Evolutionary conservation across 2,113 vertebrate species (phyloP).

Genomic region (Heterochromis multidens): DNA sequence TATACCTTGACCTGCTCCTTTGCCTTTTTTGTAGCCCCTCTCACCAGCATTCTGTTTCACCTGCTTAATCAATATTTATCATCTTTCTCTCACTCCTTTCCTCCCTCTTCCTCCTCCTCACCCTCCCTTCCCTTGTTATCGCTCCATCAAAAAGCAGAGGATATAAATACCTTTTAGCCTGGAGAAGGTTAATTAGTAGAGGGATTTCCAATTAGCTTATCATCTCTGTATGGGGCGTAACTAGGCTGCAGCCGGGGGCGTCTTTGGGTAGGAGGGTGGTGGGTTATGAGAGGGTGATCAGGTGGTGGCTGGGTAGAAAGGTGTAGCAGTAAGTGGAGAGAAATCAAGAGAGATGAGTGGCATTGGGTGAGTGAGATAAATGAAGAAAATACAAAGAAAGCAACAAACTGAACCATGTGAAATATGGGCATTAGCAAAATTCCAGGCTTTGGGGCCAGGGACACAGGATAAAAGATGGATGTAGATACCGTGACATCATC

Average conservation of each 20-base stretch:
- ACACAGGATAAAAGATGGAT: too few relatives aligned
- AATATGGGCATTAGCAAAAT: background rate
- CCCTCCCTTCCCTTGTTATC: background rate
- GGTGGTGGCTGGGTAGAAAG: background rate
- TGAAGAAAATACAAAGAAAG: background rate
- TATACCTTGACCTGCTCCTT: background rate
- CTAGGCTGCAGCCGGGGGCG: constrained; percentile 71
- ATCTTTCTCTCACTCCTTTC: background rate
- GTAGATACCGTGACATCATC: too few relatives aligned
- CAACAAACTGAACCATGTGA: background rate
- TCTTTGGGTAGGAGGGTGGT: constrained; percentile 17
- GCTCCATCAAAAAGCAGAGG: constrained; percentile 53
- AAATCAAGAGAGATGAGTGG: background rate
- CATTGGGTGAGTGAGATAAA: background rate
- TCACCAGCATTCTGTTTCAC: background rate
- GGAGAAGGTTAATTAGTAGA: constrained; percentile 79
- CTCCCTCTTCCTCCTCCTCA: background rate
- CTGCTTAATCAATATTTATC: constrained; percentile 15
- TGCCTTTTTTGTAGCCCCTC: background rate
- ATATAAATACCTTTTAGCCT: constrained; percentile 77
- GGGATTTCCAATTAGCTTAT: constrained; percentile 78
- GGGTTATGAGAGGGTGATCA: constrained; percentile 22
- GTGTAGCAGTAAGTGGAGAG: background rate
- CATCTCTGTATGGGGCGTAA: constrained; percentile 74
- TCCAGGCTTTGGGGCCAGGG: too few relatives aligned